Evolutionary conservation across 2,113 vertebrate genomes (phyloP), one percentile per base, ranked within the genome.

Genomic region (Nesospiza acunhae): DNA sequence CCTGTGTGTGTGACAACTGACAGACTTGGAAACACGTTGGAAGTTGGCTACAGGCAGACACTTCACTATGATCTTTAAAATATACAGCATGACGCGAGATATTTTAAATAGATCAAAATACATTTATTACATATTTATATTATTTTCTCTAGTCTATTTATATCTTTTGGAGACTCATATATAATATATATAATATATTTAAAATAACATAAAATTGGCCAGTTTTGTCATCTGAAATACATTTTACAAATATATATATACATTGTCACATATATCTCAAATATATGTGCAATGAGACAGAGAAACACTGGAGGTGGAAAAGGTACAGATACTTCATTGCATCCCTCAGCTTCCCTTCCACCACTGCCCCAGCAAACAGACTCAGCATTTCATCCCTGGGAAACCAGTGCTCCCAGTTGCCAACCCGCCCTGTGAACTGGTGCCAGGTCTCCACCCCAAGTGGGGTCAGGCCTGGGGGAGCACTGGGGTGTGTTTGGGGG

Each of bases 161-260:
- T 96, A 96, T 66, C 68, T 95, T 97, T 98, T 96, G 92, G 97
- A 96, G 96, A 96, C 95, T 93, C 89, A 96, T 94, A 96, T 96
- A 53, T 89, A 97, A 96, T 97, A 97, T 96, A 97, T 97, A 96
- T 96, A 94, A 96, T 93, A 96, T 97, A 97, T 96, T 97, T 97
- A 97, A 98, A 98, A 97, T 96, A 98, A 98, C 97, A 97, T 90
- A 97, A 96, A 97, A 97, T 94, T 97, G 95, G 96, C 97, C 97
- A 59, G 94, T 97, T 97, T 97, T 84, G 85, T 97, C 96, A 90
- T 97, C 94, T 97, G 97, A 98, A 98, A 98, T 97, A 98, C 96
- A 97, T 97, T 97, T 96, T 97, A 98, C 96, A 94, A 97, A 96
- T 96, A 96, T 96, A 93, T 95, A 96, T 97, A 94, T 92, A 68